Percentiles rank a stretch among this genome's conserved stretches.
These are phyloP conservation scores for Micoletzkya japonica DNA, from an alignment of 2,888 invertebrate genomes.

Conservation along the genomic window DNA sequence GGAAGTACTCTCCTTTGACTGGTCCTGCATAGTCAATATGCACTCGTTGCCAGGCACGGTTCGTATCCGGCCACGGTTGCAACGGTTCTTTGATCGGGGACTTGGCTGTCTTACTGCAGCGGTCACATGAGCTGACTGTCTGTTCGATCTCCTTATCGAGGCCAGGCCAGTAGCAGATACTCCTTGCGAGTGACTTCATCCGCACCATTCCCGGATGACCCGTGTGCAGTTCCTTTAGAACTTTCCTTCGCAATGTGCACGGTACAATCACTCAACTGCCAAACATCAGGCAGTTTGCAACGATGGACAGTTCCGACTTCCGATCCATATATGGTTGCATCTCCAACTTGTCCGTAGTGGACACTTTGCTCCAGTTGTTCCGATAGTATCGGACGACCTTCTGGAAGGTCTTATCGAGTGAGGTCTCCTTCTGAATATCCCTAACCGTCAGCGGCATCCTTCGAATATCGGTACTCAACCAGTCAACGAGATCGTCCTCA, in stretches of 20 bases:
- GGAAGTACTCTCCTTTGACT: conserved; percentile 52
- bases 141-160: conserved; percentile 41
- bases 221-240: conserved; percentile 49
- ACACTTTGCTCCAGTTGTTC: too few relatives aligned
- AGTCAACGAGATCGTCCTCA: neutral
- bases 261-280: conserved; percentile 49
- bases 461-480: neutral
- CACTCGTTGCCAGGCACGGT: conserved; percentile 62
- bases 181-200: conserved; percentile 55
- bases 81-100: conserved; percentile 41
- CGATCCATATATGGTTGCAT: neutral
- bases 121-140: conserved; percentile 35
- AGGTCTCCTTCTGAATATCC: conserved; percentile 7
- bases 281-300: conserved; percentile 28
- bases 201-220: conserved; percentile 54
- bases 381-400: too few relatives aligned
- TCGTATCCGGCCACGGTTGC: conserved; percentile 54
- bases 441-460: neutral
- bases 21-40: conserved; percentile 67
- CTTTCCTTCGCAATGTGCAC: conserved; percentile 30
- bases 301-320: conserved; percentile 16
- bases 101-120: conserved; percentile 38
- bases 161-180: conserved; percentile 57
- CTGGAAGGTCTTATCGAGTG: conserved; percentile 5
- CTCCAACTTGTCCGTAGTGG: neutral